These are phyloP conservation scores for Miniopterus natalensis DNA, from an alignment of 2,113 vertebrate species.

Conservation along the genomic window DNA sequence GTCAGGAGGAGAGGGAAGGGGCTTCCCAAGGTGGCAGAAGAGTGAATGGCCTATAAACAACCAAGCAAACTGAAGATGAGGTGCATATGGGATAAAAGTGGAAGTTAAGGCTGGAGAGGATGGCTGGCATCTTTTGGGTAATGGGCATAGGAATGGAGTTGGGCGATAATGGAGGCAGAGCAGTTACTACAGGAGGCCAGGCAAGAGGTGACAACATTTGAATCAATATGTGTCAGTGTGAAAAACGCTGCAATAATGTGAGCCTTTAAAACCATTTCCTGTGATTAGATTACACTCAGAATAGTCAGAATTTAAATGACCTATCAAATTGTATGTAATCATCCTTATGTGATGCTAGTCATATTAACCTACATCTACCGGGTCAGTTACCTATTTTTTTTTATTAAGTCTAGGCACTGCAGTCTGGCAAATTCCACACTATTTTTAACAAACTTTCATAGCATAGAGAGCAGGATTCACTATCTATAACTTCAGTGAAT, in stretches of 20 bases:
- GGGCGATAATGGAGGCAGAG: not conserved
- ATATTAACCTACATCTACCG: slow-evolving; percentile 67
- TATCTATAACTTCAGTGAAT: not conserved
- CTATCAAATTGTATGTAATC: slow-evolving; percentile 79
- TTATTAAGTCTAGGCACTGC: slow-evolving; percentile 63
- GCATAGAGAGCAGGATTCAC: slow-evolving; percentile 10
- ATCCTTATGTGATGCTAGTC: slow-evolving; percentile 60
- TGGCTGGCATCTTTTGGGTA: not conserved
- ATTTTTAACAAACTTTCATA: slow-evolving; percentile 54
- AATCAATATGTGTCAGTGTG: slow-evolving; percentile 52
- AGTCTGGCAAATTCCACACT: slow-evolving; percentile 40
- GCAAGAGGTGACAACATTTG: slow-evolving; percentile 13
- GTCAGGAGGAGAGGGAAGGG: not conserved
- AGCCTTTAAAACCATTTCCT: slow-evolving; percentile 70
- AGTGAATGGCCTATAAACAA: not conserved
- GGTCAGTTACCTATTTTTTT: slow-evolving; percentile 67
- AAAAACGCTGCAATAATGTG: slow-evolving; percentile 24
- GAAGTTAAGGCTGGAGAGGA: not conserved
- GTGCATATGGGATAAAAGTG: not conserved
- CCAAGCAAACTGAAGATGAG: not conserved
- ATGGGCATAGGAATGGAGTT: not conserved
- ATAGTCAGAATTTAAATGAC: slow-evolving; percentile 75
- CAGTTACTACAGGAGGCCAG: not conserved
- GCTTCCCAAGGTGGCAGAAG: not conserved
- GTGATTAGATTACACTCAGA: slow-evolving; percentile 69